Evolutionary conservation across 2,113 vertebrate species (phyloP), one percentile per base, ranked within the genome.

Genomic region (Amblyornis subalaris): DNA sequence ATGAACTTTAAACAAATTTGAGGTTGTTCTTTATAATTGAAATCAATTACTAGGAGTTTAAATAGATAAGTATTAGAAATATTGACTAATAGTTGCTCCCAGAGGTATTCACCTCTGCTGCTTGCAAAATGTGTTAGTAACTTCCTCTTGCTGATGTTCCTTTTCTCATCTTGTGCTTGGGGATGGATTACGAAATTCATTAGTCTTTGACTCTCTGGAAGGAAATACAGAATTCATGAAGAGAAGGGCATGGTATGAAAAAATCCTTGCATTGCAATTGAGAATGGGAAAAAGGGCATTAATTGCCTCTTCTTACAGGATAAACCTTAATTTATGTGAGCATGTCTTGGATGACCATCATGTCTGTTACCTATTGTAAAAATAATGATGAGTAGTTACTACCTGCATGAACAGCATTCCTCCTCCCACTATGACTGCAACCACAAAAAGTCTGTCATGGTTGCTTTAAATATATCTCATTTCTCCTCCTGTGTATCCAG

Each of bases 171-270:
- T 45, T 48, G 9, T 69, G 25, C 35, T 64, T 80, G 48, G 20
- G 29, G 10, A 72, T 0, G 0, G 40, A 25, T 65, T 64, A 40
- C 35, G 36, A 69, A 62, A 69, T 50, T 45, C 0, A 1, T 61
- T 82, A 72, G 38, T 85, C 74, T 80, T 75, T 72, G 48, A 2
- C 22, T 31, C 29, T 72, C 31, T 76, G 35, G 21, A 72, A 83
- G 26, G 35, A 86, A 76, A 64, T 45, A 36, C 3, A 22, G 70
- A 55, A 85, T 84, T 76, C 29, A 24, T 62, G 9, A 58, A 80
- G 26, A 58, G 19, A 67, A 44, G 17, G 20, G 17, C 29, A 54
- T 21, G 25, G 28, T 54, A 14, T 64, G 48, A 77, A 77, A 90
- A 93, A 76, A 47, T 50, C 18, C 29, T 35, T 54, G 19, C 42